phyloP scores from a whole-genome alignment of 2,113 vertebrate genomes.

The Eulemur macaco region DNA sequence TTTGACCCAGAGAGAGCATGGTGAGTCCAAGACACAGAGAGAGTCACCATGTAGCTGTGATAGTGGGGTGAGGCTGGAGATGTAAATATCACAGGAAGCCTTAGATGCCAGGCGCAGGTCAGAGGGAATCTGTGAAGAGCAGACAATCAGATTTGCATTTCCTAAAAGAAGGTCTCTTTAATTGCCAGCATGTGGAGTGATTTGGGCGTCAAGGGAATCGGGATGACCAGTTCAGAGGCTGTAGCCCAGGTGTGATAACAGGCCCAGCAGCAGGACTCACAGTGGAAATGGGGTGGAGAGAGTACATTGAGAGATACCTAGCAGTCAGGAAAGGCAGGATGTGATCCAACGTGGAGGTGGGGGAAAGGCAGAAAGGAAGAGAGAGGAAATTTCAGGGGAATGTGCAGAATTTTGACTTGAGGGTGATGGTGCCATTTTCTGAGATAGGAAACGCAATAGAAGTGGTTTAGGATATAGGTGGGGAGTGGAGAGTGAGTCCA shows the following conservation, averaged over 20 bases:
- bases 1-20: neutral
- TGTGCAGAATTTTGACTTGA: neutral
- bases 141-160: neutral
- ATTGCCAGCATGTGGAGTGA: no score
- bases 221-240: neutral
- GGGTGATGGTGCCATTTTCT: neutral
- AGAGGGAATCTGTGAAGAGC: neutral
- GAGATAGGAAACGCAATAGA: neutral
- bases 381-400: neutral
- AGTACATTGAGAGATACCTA: neutral
- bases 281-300: neutral
- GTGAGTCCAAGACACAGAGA: neutral
- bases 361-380: neutral
- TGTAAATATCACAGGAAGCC: neutral
- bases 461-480: neutral
- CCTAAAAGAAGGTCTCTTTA: neutral
- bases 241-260: no score
- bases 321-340: neutral
- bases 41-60: rapidly evolving
- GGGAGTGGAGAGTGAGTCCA: neutral
- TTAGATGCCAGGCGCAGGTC: neutral
- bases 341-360: neutral
- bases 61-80: neutral
- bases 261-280: no score
- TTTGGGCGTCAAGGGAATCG: neutral